phyloP scores from a whole-genome alignment of 2,113 vertebrate species.

The Empidonax traillii region DNA sequence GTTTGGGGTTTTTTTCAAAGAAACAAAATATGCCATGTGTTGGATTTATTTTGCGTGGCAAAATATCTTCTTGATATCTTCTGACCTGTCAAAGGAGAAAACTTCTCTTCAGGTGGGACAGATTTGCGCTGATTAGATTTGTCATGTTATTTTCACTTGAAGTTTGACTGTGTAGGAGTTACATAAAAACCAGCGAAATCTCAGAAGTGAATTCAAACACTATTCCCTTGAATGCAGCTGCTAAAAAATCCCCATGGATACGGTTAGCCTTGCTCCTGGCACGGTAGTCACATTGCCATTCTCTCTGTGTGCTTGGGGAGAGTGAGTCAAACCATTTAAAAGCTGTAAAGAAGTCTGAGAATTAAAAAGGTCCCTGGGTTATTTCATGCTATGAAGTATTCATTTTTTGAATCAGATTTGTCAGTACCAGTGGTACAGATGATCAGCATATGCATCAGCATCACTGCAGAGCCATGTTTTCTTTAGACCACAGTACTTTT shows the following conservation, averaged over 20 bases:
- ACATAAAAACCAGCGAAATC: background rate
- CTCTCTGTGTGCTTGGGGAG: constrained; percentile 1
- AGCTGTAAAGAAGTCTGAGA: background rate
- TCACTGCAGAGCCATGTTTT: background rate
- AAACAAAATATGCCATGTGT: background rate
- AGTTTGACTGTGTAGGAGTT: constrained; percentile 8
- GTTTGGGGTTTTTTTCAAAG: background rate
- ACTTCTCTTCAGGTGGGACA: background rate
- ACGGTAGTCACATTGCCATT: background rate
- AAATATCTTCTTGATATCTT: background rate
- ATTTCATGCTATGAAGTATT: constrained; percentile 40
- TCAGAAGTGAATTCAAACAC: background rate
- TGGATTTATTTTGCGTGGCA: background rate
- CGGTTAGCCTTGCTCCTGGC: background rate
- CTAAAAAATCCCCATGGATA: constrained; percentile 21
- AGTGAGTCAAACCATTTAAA: background rate
- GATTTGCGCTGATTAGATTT: background rate
- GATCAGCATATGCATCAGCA: background rate
- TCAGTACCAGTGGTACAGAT: background rate
- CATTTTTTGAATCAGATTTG: constrained; percentile 29
- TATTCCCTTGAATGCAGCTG: background rate
- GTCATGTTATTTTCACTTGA: background rate
- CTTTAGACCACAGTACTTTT: background rate
- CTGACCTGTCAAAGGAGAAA: background rate
- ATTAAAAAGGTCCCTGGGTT: constrained; percentile 29